phyloP scores from a whole-genome alignment of 2,888 invertebrate species.

The Stictocephala bisonia region DNA sequence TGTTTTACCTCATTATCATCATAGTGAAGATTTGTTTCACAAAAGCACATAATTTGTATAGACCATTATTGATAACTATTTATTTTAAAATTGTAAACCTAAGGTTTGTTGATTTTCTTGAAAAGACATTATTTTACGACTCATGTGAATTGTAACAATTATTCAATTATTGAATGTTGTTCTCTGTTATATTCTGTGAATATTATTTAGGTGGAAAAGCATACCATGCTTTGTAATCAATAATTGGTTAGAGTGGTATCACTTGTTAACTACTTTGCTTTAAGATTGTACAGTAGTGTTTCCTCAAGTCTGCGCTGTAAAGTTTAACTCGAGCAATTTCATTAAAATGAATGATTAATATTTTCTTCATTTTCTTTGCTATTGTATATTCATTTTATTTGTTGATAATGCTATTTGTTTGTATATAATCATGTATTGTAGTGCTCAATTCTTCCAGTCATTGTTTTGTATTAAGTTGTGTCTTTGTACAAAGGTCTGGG shows the following conservation, averaged over 20 bases:
- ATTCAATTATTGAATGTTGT: slow-evolving; percentile 35
- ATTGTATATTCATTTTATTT: slow-evolving; percentile 20
- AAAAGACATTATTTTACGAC: slow-evolving; percentile 39
- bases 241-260: not conserved
- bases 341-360: no score
- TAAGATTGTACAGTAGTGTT: no score
- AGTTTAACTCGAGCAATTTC: no score
- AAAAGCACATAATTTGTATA: no score
- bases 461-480: not conserved
- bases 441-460: not conserved
- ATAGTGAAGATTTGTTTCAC: no score
- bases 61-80: no score
- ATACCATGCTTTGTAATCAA: not conserved
- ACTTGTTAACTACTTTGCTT: no score
- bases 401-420: slow-evolving; percentile 19
- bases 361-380: slow-evolving; percentile 3
- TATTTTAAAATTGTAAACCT: no score
- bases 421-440: no score
- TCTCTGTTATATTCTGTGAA: slow-evolving; percentile 34
- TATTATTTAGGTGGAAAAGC: slow-evolving; percentile 7
- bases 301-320: no score
- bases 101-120: no score
- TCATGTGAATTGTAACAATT: not conserved
- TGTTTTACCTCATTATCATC: no score
- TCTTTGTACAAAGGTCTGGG: slow-evolving; percentile 37